phyloP scores from a whole-genome alignment of 2,888 invertebrate genomes.

The Linnaemya tessellans region DNA sequence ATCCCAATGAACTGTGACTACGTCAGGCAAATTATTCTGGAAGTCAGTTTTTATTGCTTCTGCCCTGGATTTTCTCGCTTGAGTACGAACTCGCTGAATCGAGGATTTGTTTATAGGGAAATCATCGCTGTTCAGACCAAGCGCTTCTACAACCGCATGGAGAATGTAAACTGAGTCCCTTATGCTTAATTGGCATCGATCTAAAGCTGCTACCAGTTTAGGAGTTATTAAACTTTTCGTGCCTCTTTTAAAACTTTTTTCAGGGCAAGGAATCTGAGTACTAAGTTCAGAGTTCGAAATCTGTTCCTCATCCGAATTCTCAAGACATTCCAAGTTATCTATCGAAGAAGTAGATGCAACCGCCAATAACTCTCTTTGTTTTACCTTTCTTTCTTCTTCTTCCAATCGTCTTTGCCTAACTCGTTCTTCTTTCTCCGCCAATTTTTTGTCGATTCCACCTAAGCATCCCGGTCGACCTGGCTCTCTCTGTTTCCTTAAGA shows the following conservation, averaged over 20 bases:
- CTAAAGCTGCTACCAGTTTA: slow-evolving; percentile 12
- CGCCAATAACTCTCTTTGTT: not conserved
- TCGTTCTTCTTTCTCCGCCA: slow-evolving; percentile 38
- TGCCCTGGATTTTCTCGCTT: too few species aligned
- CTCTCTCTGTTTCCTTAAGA: slow-evolving; percentile 70
- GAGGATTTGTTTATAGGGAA: too few species aligned
- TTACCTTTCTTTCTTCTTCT: not conserved
- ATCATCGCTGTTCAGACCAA: not conserved
- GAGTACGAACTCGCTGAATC: too few species aligned
- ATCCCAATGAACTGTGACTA: slow-evolving; percentile 42
- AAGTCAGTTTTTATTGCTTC: slow-evolving; percentile 40
- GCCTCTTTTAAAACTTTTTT: not conserved
- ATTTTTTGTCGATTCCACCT: slow-evolving; percentile 35
- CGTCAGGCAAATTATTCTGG: slow-evolving; percentile 29
- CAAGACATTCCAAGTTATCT: not conserved
- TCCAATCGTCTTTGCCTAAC: slow-evolving; percentile 3
- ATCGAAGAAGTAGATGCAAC: slow-evolving; percentile 6
- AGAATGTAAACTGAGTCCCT: not conserved
- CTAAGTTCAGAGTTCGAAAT: slow-evolving; percentile 2
- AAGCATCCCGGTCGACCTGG: slow-evolving; percentile 52
- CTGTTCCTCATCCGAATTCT: slow-evolving; percentile 15
- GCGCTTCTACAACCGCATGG: not conserved
- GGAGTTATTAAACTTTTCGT: not conserved
- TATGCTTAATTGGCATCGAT: not conserved
- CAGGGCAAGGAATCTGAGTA: not conserved